Conservation (phyloP, 2,888 invertebrate genomes). For the Nomada hirtipes region DNA sequence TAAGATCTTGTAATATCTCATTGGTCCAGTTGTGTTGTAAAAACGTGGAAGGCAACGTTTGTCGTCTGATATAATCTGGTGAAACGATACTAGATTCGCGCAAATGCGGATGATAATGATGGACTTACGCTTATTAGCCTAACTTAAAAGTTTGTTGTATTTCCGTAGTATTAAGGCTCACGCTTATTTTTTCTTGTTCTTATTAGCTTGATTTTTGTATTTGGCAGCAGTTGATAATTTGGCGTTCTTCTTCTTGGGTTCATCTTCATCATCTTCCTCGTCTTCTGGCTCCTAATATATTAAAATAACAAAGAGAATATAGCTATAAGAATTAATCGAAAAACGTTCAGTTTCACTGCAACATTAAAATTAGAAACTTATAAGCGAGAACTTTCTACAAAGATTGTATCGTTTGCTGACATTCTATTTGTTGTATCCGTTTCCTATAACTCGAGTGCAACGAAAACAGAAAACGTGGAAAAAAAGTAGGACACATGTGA, state of each 20-base stretch:
- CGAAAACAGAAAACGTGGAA: slow-evolving; percentile 37
- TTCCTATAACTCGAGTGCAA: neutral
- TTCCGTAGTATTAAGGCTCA: slow-evolving; percentile 72
- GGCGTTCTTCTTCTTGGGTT: slow-evolving; percentile 92
- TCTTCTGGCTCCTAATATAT: slow-evolving; percentile 87
- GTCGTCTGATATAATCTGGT: slow-evolving; percentile 70
- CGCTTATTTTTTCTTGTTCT: slow-evolving; percentile 84
- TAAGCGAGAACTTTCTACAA: neutral
- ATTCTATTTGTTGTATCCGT: slow-evolving; percentile 32
- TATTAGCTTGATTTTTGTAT: slow-evolving; percentile 87
- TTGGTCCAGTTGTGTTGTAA: slow-evolving; percentile 70
- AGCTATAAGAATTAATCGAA: slow-evolving; percentile 21
- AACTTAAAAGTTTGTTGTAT: slow-evolving; percentile 79
- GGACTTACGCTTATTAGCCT: slow-evolving; percentile 82
- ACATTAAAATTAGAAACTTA: neutral
- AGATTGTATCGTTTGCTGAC: slow-evolving; percentile 59
- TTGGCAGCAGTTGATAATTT: slow-evolving; percentile 90
- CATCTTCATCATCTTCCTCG: slow-evolving; percentile 91
- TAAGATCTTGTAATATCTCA: slow-evolving; percentile 38
- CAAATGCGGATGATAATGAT: slow-evolving; percentile 81
- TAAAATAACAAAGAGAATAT: slow-evolving; percentile 68
- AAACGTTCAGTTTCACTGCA: neutral
- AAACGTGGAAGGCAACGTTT: slow-evolving; percentile 70
- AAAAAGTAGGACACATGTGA: slow-evolving; percentile 68
- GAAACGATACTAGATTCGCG: slow-evolving; percentile 79